Evolutionary conservation across 2,888 invertebrate species (phyloP).

Genomic region (Synergus umbraculus): DNA sequence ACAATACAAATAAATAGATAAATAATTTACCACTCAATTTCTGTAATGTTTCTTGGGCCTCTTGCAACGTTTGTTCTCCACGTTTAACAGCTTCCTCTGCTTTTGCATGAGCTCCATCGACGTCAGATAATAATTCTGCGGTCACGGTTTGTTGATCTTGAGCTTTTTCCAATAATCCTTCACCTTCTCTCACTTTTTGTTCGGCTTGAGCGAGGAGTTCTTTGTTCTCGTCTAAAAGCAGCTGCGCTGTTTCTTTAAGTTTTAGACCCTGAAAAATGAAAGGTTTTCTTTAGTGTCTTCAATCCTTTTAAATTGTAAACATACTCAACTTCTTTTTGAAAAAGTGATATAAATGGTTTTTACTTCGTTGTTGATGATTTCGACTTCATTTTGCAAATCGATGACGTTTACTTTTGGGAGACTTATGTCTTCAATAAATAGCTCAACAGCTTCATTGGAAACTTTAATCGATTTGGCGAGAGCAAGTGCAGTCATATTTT

Average conservation of each 20-base stretch:
- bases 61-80: constrained; percentile 89
- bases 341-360: constrained; percentile 45
- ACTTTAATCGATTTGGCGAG: constrained; percentile 86
- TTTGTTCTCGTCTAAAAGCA: constrained; percentile 80
- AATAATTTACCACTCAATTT: constrained; percentile 82
- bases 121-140: constrained; percentile 88
- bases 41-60: constrained; percentile 88
- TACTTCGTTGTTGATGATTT: constrained; percentile 84
- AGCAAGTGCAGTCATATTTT: constrained; percentile 86
- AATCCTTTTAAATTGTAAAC: neutral
- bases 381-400: constrained; percentile 84
- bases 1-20: neutral
- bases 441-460: constrained; percentile 88
- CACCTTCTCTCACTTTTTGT: constrained; percentile 83
- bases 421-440: constrained; percentile 87
- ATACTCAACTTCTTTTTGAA: neutral
- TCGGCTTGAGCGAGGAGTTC: constrained; percentile 82
- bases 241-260: constrained; percentile 82
- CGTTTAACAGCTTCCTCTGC: constrained; percentile 91
- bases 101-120: constrained; percentile 86
- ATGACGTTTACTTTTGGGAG: constrained; percentile 88
- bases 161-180: constrained; percentile 83
- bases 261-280: constrained; percentile 72
- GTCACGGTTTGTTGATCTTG: constrained; percentile 87
- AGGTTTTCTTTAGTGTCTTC: neutral